Evolutionary conservation across 2,888 invertebrate genomes (phyloP), one percentile per base, ranked within the genome.

Genomic region (Scelioninae gen. 1): DNA sequence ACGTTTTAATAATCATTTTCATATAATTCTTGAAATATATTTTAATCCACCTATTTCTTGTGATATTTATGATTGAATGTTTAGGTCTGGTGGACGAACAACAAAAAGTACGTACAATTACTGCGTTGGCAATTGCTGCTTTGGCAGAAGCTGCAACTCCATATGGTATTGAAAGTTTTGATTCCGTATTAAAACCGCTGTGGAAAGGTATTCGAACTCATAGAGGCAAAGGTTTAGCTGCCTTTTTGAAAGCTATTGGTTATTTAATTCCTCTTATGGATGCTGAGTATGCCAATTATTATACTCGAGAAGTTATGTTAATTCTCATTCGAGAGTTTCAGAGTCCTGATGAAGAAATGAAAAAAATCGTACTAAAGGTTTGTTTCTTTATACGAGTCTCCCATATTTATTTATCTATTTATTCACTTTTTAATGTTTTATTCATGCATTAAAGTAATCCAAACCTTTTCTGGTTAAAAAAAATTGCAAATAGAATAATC

Each of bases 321-420:
- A 99, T 99, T 92, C 94, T 99, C 31, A 99, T 99, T 88, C 95
- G 99, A 93, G 99, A 99, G 94, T 99, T 99, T 93, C 99, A 99
- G 93, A 99, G 99, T 75, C 99, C 99, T 0, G 99, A 99, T 92
- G 99, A 99, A 93, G 99, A 99, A 94, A 99, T 99, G 99, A 99
- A 99, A 93, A 99, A 99, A 92, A 99, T 99, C 93, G 99, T 99
- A 0, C 94, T 99, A 85, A 99, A 99, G 94, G 77, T 78, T 5
- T 6, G 43, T 72, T 16, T 53, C 29, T 53, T 5, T 8, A 97
- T 96, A 90, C 23, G 23, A 56, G 6, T 29, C 40, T 34, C 5
- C 6, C 29, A 49, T 69, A 34, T 47, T 47, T 16, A 15, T 47
- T 4, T 38, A 38, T 38, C 0, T 8, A 5, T 38, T 4, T 9